Evolutionary conservation across 2,888 invertebrate genomes (phyloP), one percentile per base, ranked within the genome.

Genomic region (Drosophila mimica): DNA sequence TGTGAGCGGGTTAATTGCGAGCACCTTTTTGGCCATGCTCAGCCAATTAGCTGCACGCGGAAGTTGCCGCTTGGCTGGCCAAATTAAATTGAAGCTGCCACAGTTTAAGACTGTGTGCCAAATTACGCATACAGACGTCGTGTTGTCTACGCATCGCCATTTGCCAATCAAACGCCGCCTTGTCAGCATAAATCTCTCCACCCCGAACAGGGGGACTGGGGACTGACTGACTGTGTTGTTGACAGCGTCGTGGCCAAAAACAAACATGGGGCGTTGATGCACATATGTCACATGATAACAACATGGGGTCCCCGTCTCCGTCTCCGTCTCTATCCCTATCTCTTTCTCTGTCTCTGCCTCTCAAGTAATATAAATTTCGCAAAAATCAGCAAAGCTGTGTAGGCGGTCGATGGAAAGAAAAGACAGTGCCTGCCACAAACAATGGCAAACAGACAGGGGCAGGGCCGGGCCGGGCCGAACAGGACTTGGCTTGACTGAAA

Each of bases 221-320:
- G n/a, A n/a, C 28, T 46, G 46, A 46, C 46, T 46, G 46, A 46
- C 46, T 46, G 70, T 62, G 71, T 51, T 64, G 76, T 68, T 71
- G 74, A 67, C 79, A 79, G 64, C 65, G 28, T 43, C 65, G n/a
- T 15, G 63, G 56, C 73, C 56, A 56, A 63, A 79, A 69, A 60
- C 87, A 82, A 89, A 90, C 82, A 82, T 83, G 82, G 89, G 84
- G 88, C 89, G 88, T 91, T 90, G 91, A 89, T 90, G 91, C 88
- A 91, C 91, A 91, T 91, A 91, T 88, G 91, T 88, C 88, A 88
- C 91, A 83, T 74, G 89, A 78, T 91, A 90, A 91, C 90, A 91
- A 91, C 91, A 91, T 86, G 91, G 70, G 80, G 81, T 63, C 62
- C 20, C 46, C 46, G 13, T 28, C 48, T 76, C n/a, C 13, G 28